A percentile compares a stretch with the other conserved stretches of the same genome.
Evolutionary conservation across 2,888 invertebrate genomes (phyloP).

Genomic region (Colostygia pectinataria): DNA sequence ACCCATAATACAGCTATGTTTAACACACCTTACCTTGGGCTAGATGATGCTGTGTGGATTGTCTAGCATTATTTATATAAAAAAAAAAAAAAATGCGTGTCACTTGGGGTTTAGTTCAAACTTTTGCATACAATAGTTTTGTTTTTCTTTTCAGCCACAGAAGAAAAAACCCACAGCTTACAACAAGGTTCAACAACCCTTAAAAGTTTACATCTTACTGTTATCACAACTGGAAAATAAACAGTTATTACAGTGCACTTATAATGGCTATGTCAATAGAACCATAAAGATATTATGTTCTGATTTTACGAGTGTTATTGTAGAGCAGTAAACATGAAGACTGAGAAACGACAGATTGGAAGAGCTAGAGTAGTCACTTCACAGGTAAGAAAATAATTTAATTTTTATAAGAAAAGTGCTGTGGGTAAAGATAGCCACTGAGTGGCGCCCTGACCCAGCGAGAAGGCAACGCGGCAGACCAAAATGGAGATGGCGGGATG

Average conservation of each 20-base stretch:
- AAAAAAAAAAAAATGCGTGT: too few relatives aligned
- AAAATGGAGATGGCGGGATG: too few relatives aligned
- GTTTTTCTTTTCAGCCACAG: constrained; percentile 13
- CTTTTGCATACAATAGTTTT: not conserved
- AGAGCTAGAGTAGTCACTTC: constrained; percentile 47
- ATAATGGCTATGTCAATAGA: constrained; percentile 20
- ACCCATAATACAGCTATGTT: too few relatives aligned
- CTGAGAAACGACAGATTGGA: constrained; percentile 35
- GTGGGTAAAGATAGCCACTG: too few relatives aligned
- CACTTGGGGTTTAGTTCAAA: too few relatives aligned
- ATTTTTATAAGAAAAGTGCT: too few relatives aligned
- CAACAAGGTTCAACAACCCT: not conserved
- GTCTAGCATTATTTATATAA: too few relatives aligned
- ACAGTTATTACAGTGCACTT: constrained; percentile 17
- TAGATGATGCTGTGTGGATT: too few relatives aligned
- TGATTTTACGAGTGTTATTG: constrained; percentile 8
- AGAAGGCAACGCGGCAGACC: too few relatives aligned
- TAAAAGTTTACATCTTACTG: constrained; percentile 6
- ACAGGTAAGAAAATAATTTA: constrained; percentile 43
- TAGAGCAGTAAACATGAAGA: constrained; percentile 29
- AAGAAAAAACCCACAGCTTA: too few relatives aligned
- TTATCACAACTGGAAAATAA: constrained; percentile 15
- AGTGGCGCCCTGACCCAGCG: too few relatives aligned
- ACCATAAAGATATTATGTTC: constrained; percentile 12
- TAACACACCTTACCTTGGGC: too few relatives aligned